Base-by-base conservation (phyloP, 1,140 invertebrate genomes). In the Bombus breviceps region DNA sequence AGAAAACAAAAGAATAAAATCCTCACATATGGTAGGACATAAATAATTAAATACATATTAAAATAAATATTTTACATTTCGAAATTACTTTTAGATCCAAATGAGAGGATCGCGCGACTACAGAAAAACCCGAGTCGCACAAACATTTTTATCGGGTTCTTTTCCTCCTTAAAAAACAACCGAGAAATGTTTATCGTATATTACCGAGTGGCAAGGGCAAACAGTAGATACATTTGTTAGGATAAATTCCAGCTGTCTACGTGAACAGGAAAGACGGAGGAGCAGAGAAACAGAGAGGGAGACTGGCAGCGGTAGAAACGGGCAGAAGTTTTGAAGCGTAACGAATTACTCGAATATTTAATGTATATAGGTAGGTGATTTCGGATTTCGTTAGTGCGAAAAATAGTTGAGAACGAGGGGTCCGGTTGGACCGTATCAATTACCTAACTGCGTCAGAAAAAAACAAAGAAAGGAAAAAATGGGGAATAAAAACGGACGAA, bases 291-390 rank as follows among this genome's bases (percentile, higher is more conserved):
- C 86, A 74, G 83, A 85, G 82, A 84, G 68, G 80, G 75, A 47
- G 15, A 10, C 57, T 41, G 57, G n/a, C 53, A 59, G 41, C 3
- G 64, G 77, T 47, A 28, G 87, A 73, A 80, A 41, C 83, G 86
- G 84, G 73, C 83, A 81, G 90, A 89, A 91, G 92, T 93, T 92
- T 92, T 91, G 90, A 92, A 84, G 91, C 90, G 91, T 93, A 94
- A 94, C 93, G 93, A 93, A 94, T 94, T 94, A 93, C 93, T 93
- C 92, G 91, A 91, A 91, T 93, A 93, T 94, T 94, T 93, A 94
- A 94, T 94, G 89, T 89, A 88, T 86, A 88, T 90, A 53, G 47
- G 47, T 53, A 83, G 88, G 89, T 86, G 91, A 92, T 93, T 94
- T 92, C 89, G 89, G 89, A 92, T 94, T 91, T 91, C 88, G 92